These are phyloP conservation scores for Argyresthia albistria DNA, from an alignment of 2,888 invertebrate genomes.

Conservation along the genomic window DNA sequence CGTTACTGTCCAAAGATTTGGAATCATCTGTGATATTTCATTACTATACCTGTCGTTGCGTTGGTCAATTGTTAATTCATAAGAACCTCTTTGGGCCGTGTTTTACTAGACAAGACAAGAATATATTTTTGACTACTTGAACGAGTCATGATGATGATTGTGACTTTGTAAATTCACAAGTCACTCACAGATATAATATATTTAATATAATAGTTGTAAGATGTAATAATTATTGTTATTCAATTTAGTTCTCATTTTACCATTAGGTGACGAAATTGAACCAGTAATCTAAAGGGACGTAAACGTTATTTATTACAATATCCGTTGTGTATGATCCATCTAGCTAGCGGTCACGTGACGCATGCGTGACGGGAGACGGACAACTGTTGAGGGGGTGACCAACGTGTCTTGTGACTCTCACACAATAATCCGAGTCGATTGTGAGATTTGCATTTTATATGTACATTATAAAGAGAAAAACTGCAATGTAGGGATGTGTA, in stretches of 20 bases:
- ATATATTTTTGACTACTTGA: conserved; percentile 73
- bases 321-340: conserved; percentile 38
- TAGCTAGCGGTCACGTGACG: conserved; percentile 12
- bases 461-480: conserved; percentile 68
- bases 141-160: conserved; percentile 57
- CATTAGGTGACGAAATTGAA: conserved; percentile 68
- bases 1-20: conserved; percentile 71
- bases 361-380: conserved; percentile 25
- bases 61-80: conserved; percentile 72
- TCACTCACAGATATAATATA: conserved; percentile 58
- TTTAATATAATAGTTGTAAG: conserved; percentile 62
- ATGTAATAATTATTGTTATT: conserved; percentile 71
- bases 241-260: conserved; percentile 68
- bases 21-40: conserved; percentile 73
- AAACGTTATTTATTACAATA: conserved; percentile 67
- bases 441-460: conserved; percentile 61
- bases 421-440: conserved; percentile 28
- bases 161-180: conserved; percentile 57
- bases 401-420: conserved; percentile 54
- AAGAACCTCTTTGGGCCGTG: conserved; percentile 45
- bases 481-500: conserved; percentile 62
- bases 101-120: conserved; percentile 65
- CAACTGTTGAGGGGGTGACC: conserved; percentile 52
- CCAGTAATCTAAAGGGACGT: conserved; percentile 64
- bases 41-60: conserved; percentile 67